phyloP scores from a whole-genome alignment of 2,113 vertebrate species.

The Peromyscus leucopus region DNA sequence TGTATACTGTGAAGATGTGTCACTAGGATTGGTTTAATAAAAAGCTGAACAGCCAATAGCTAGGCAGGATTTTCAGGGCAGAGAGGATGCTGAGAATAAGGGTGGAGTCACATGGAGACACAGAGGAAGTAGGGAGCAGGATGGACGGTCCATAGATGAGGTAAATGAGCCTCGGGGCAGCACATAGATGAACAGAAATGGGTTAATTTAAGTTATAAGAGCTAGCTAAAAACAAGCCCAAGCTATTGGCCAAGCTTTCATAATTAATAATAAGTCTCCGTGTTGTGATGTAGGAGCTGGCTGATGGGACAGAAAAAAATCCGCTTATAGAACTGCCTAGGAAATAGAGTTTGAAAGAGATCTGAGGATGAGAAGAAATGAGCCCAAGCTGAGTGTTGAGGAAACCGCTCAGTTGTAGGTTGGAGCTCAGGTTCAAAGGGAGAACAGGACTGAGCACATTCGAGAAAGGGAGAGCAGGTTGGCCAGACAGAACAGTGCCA shows the following conservation, averaged over 20 bases:
- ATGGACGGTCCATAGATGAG: no score
- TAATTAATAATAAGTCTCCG: no score
- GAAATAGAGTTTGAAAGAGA: neutral
- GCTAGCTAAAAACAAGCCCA: neutral
- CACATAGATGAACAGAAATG: neutral
- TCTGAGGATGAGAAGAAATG: neutral
- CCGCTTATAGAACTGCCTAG: no score
- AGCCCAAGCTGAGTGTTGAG: neutral
- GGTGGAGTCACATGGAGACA: no score
- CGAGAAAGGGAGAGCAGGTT: neutral
- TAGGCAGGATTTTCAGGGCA: no score
- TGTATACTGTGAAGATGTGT: no score
- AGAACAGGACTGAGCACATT: neutral
- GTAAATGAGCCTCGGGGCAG: neutral
- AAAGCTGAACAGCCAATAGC: no score
- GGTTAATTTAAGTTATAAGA: neutral
- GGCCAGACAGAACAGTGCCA: fast-evolving
- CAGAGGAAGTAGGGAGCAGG: no score
- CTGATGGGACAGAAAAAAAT: neutral
- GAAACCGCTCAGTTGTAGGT: neutral
- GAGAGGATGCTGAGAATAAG: no score
- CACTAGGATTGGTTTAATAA: no score
- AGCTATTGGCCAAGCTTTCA: neutral
- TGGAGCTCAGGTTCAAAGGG: slow-evolving; percentile 39
- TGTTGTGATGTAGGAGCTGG: neutral